Base-by-base conservation (phyloP, 1,140 invertebrate genomes). In the Drosophila mojavensis region DNA sequence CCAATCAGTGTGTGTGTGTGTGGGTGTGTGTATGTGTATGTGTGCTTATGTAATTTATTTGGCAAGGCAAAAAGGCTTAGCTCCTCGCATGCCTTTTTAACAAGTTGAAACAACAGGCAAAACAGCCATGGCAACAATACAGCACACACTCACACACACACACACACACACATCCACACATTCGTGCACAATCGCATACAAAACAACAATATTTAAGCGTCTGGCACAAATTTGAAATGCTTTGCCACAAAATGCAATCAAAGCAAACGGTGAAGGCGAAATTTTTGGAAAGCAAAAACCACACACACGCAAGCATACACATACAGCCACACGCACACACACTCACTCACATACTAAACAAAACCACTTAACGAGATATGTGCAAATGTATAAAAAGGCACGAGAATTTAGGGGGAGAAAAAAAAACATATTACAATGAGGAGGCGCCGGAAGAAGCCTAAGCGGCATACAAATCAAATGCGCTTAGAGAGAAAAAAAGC, bases 311-410 rank as follows among this genome's bases (percentile, higher is more conserved):
- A 47, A 47, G 4, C 15, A 39, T 39, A 39, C 11, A 45, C 39
- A 55, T 10, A 28, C 7, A 17, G 4, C 4, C 17, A 47, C 68
- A 85, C 54, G 13, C n/a, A 48, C 41, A 24, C 28, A 24, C 56
- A 55, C n/a, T 48, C 41, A 36, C 15, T n/a, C 56, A 54, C 48
- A 60, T 53, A 48, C 41, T 24, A 24, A 24, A 55, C 68, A 85
- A 88, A 85, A 85, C 83, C 82, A 88, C 88, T 85, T 85, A 85
- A 88, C 82, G 71, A 88, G 82, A 85, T 85, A 85, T 86, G 75
- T 86, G 83, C 64, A 60, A 85, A 73, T 36, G 5, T 50, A 68
- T 66, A 64, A 58, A 79, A 82, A 74, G 71, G 71, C 79, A 79
- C 33, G 33, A 33, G 33, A 33, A 33, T 33, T 9, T 33, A 5